phyloP scores from a whole-genome alignment of 2,797 vertebrate genomes.

The Geranospiza caerulescens region DNA sequence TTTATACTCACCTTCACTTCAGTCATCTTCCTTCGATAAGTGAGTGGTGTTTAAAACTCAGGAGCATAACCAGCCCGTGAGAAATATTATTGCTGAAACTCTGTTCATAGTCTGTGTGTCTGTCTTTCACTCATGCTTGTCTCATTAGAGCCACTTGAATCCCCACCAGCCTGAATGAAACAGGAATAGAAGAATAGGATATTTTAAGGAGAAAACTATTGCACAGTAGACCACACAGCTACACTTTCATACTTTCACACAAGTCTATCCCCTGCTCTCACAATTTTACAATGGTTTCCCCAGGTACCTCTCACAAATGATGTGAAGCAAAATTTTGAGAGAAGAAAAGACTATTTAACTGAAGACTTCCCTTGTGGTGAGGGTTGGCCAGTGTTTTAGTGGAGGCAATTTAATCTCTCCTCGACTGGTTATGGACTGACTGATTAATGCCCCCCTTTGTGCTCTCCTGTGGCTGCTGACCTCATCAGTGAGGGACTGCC shows the following conservation, averaged over 20 bases:
- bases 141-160: not conserved
- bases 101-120: not conserved
- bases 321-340: not conserved
- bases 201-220: slow-evolving; percentile 15
- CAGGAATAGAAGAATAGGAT: not conserved
- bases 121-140: not conserved
- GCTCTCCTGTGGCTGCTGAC: not conserved
- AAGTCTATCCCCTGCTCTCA: not conserved
- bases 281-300: not conserved
- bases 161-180: not conserved
- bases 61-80: not conserved
- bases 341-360: not conserved
- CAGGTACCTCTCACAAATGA: not conserved
- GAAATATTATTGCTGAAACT: not conserved
- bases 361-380: not conserved
- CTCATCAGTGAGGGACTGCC: not conserved
- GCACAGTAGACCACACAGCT: not conserved
- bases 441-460: not conserved
- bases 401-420: not conserved
- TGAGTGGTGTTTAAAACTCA: not conserved
- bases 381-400: not conserved
- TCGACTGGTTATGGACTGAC: not conserved
- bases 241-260: not conserved
- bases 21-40: not conserved
- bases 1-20: not conserved